Conservation (phyloP, 2,113 vertebrate species). For the Corythornis cristatus region DNA sequence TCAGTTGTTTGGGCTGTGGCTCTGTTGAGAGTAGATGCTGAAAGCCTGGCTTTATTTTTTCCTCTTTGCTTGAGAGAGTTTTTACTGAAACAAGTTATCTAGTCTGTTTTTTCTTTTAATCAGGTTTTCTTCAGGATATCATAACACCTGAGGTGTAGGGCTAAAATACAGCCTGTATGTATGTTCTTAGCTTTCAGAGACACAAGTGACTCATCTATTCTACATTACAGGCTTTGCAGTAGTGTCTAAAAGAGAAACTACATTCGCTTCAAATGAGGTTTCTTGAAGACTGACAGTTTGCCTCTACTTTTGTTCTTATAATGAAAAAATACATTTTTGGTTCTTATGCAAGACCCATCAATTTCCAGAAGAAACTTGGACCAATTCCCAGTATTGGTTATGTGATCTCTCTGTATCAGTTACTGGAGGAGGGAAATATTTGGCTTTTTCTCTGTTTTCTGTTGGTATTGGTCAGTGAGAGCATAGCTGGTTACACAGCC, state of each 20-base stretch:
- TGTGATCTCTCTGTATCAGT: conserved; percentile 52
- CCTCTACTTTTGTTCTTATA: not conserved
- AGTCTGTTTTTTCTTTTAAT: not conserved
- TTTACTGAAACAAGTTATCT: not conserved
- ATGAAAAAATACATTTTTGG: not conserved
- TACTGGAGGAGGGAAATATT: conserved; percentile 34
- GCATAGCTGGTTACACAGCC: not conserved
- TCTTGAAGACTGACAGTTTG: not conserved
- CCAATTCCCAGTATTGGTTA: conserved; percentile 41
- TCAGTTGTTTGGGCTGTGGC: not conserved
- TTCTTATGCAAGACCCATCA: not conserved
- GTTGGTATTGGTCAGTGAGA: conserved; percentile 17
- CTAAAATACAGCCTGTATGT: not conserved
- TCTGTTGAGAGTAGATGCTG: not conserved
- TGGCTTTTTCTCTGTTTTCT: conserved; percentile 20
- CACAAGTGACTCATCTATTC: not conserved
- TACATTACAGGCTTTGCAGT: not conserved
- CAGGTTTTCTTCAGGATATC: conserved; percentile 5
- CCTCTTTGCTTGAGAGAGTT: not conserved
- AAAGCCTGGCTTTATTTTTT: not conserved
- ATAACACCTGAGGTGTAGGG: not conserved
- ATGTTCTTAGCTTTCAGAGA: not conserved
- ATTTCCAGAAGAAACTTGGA: conserved; percentile 22
- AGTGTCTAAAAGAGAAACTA: not conserved
- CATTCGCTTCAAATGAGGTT: not conserved